These are phyloP conservation scores for Gnathonemus longibarbis DNA, from an alignment of 2,113 vertebrate species.

Conservation along the genomic window DNA sequence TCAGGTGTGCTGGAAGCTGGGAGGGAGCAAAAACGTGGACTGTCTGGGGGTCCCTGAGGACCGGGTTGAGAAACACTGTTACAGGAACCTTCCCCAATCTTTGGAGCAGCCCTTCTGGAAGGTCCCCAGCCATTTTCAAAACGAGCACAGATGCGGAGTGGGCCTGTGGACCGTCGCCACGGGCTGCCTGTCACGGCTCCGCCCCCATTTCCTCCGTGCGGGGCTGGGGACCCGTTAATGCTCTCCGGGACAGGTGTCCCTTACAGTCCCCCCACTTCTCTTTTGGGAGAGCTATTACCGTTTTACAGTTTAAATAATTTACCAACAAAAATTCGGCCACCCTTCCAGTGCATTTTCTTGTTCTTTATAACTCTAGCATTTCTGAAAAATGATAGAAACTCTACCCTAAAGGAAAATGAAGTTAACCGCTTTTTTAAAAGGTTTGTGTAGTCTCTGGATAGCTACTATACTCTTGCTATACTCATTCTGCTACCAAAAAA, in stretches of 20 bases:
- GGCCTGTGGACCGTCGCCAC: conserved; percentile 19
- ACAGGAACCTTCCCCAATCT: neutral
- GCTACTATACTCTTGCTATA: neutral
- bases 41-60: neutral
- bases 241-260: neutral
- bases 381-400: neutral
- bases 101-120: conserved; percentile 13
- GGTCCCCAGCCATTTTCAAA: conserved; percentile 30
- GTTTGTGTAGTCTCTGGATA: neutral
- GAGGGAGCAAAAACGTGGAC: neutral
- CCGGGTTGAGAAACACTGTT: neutral
- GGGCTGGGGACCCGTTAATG: conserved; percentile 27
- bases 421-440: neutral
- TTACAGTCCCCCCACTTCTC: neutral
- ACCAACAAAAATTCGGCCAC: neutral
- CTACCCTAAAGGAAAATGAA: neutral
- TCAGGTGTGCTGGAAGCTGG: neutral
- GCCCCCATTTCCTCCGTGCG: conserved; percentile 19
- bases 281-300: neutral
- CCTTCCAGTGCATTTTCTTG: neutral
- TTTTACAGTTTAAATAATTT: neutral
- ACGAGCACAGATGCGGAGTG: conserved; percentile 32
- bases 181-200: conserved; percentile 23
- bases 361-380: neutral
- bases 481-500: neutral